Evolutionary conservation across 1,140 invertebrate species (phyloP), one percentile per base, ranked within the genome.

Genomic region (Papilio xuthus): DNA sequence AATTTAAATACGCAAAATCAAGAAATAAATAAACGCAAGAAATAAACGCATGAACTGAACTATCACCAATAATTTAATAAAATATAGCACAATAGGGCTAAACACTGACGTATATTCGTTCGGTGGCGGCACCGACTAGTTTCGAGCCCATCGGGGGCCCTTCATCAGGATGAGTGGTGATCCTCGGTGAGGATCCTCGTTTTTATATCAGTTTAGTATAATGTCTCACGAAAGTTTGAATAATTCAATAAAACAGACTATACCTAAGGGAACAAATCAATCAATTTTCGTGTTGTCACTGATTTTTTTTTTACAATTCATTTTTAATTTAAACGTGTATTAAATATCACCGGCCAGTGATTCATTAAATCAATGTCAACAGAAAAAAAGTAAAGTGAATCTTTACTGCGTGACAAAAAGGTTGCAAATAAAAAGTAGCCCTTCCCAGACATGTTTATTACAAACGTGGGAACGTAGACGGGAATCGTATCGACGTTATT

Each of bases 391-490:
- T 67, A 26, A 60, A 60, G 32, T 67, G 60, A 67, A 28, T 28
- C 60, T 28, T 67, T 67, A 67, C 32, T 67, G 60, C 60, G 60
- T 28, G 60, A 67, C 60, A 67, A 67, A 67, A 67, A 67, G 13
- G 20, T 60, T 60, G 4, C 15, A 67, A 67, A 67, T 15, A 28
- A 67, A 67, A 67, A 26, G 23, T 28, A 67, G 60, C 26, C 60
- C 60, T 67, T 67, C 60, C 26, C 60, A 67, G 60, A 67, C 60
- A 67, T 67, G 60, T 67, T 67, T 67, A 60, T 60, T 60, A 67
- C 60, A 67, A 67, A 32, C 60, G 60, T 67, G 60, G 60, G 60
- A 67, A 67, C 60, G 23, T 67, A 67, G 26, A 67, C 60, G 60
- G 60, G 60, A 67, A 28, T 67, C 60, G 60, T 67, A 67, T 67